phyloP scores from a whole-genome alignment of 2,113 vertebrate species.

The Caloenas nicobarica region DNA sequence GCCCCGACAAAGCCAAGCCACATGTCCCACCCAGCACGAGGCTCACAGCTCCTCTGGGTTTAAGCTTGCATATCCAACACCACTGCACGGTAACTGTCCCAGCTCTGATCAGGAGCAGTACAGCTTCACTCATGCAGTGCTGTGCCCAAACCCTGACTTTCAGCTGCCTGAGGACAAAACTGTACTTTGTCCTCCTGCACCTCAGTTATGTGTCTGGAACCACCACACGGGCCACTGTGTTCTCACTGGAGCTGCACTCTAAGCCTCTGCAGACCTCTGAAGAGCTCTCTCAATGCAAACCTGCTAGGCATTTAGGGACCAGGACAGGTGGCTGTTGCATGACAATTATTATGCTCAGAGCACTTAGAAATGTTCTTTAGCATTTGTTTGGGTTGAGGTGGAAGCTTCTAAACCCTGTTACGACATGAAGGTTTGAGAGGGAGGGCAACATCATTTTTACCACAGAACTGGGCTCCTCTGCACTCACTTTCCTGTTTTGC shows the following conservation, averaged over 20 bases:
- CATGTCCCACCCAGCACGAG: fast-evolving
- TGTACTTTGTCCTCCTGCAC: not conserved
- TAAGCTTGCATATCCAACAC: not conserved
- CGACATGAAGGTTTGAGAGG: not conserved
- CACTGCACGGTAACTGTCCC: fast-evolving
- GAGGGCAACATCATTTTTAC: not conserved
- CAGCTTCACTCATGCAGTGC: not conserved
- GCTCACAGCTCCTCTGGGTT: not conserved
- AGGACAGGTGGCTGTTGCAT: fast-evolving
- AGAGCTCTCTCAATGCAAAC: not conserved
- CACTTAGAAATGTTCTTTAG: not conserved
- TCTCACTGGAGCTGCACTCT: not conserved
- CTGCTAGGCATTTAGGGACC: fast-evolving
- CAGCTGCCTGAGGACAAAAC: not conserved
- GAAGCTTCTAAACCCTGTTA: not conserved
- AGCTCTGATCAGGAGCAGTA: not conserved
- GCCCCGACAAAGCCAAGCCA: not conserved
- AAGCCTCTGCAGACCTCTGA: not conserved
- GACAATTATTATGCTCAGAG: not conserved
- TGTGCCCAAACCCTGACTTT: not conserved
- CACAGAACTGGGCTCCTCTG: not conserved
- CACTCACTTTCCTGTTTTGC: not conserved
- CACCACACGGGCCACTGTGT: fast-evolving
- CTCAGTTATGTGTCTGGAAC: not conserved
- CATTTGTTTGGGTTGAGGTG: not conserved